Percentiles rank a stretch among this genome's conserved stretches.
These are phyloP conservation scores for Leptinotarsa defecta DNA, from an alignment of 1,140 invertebrate genomes.

Conservation along the genomic window DNA sequence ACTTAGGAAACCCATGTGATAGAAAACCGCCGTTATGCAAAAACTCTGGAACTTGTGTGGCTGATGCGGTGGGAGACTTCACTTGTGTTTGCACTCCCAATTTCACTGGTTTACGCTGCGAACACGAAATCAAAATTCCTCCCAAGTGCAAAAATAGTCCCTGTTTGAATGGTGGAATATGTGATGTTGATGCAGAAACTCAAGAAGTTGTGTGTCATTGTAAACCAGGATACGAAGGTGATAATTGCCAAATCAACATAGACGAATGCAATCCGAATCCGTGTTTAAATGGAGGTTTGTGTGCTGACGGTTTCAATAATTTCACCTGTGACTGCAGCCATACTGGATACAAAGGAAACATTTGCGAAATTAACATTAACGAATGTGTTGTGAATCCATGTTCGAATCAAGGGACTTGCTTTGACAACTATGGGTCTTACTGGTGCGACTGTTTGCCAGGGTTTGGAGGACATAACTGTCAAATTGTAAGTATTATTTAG, in stretches of 20 bases:
- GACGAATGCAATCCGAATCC: slow-evolving; percentile 74
- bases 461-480: slow-evolving; percentile 80
- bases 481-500: slow-evolving; percentile 58
- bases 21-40: slow-evolving; percentile 60
- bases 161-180: slow-evolving; percentile 74
- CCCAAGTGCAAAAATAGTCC: slow-evolving; percentile 75
- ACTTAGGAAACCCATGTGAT: slow-evolving; percentile 73
- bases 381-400: slow-evolving; percentile 80
- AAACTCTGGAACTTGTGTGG: slow-evolving; percentile 75
- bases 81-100: slow-evolving; percentile 73
- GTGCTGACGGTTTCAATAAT: slow-evolving; percentile 76
- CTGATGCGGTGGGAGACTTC: slow-evolving; percentile 76
- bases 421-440: slow-evolving; percentile 78
- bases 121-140: slow-evolving; percentile 71
- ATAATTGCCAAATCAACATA: slow-evolving; percentile 69
- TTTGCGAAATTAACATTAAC: slow-evolving; percentile 84
- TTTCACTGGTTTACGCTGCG: slow-evolving; percentile 75
- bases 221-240: slow-evolving; percentile 66
- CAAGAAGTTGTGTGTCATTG: slow-evolving; percentile 66
- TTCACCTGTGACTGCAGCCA: slow-evolving; percentile 77
- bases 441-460: slow-evolving; percentile 83
- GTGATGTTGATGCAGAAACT: slow-evolving; percentile 62
- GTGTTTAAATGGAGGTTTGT: slow-evolving; percentile 83
- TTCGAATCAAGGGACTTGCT: slow-evolving; percentile 76
- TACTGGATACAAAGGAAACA: slow-evolving; percentile 76